Percentiles rank a stretch among this genome's conserved stretches.
Evolutionary conservation across 1,140 invertebrate species (phyloP).

Genomic region (Grapholita molesta): DNA sequence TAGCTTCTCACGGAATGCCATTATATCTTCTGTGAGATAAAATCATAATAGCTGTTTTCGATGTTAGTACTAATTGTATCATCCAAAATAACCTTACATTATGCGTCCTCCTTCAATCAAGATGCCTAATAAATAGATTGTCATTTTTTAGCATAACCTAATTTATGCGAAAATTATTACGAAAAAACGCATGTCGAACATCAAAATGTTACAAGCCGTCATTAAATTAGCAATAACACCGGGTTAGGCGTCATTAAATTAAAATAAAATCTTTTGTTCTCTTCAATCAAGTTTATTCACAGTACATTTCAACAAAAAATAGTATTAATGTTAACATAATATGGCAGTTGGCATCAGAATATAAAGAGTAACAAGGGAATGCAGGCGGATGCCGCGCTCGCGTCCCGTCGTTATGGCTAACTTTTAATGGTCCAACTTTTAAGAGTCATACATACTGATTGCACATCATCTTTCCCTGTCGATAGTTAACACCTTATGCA

Average conservation of each 20-base stretch:
- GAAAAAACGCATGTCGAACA: background rate
- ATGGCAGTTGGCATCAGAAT: conserved; percentile 56
- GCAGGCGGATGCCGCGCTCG: too few relatives aligned
- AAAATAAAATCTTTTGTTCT: conserved; percentile 3
- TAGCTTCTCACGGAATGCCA: background rate
- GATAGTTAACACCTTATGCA: too few relatives aligned
- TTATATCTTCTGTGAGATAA: conserved; percentile 5
- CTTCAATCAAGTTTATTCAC: conserved; percentile 11
- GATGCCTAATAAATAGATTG: background rate
- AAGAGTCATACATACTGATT: too few relatives aligned
- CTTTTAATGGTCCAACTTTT: too few relatives aligned
- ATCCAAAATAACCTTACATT: background rate
- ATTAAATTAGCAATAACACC: conserved; percentile 8
- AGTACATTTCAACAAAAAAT: conserved; percentile 43
- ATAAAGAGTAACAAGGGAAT: conserved; percentile 30
- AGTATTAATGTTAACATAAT: conserved; percentile 48
- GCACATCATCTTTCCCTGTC: too few relatives aligned
- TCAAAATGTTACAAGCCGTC: background rate
- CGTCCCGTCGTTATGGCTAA: background rate
- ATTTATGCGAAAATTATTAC: background rate
- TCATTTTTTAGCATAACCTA: background rate
- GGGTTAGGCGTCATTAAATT: background rate
- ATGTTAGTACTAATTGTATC: conserved; percentile 14
- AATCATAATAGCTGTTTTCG: background rate
- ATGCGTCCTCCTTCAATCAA: background rate